Conservation (phyloP, 2,888 invertebrate species). For the Eledone cirrhosa region DNA sequence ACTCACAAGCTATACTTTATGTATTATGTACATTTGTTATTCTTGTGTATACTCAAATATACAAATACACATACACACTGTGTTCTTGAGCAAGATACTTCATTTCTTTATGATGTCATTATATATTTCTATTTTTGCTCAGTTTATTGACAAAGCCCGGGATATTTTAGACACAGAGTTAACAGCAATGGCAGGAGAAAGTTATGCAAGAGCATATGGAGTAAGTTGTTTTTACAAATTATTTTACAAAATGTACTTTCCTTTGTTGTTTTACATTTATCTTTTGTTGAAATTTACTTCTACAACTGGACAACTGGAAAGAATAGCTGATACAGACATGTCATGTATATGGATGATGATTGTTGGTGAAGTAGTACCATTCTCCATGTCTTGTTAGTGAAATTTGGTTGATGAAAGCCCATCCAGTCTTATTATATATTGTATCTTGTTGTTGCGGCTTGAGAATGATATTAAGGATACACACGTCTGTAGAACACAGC, state of each 20-base stretch:
- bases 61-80: neutral
- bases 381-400: too few species aligned
- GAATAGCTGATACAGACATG: too few species aligned
- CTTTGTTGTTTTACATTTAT: neutral
- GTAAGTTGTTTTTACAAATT: conserved; percentile 43
- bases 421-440: too few species aligned
- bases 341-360: too few species aligned
- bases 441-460: too few species aligned
- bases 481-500: too few species aligned
- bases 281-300: neutral
- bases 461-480: too few species aligned
- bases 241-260: neutral
- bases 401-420: too few species aligned
- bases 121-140: conserved; percentile 38
- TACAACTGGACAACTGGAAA: neutral
- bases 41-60: neutral
- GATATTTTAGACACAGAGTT: conserved; percentile 94
- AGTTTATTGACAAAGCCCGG: conserved; percentile 89
- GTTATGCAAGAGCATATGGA: conserved; percentile 66
- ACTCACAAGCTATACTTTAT: neutral
- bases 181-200: conserved; percentile 80
- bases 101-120: too few species aligned
- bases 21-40: neutral
- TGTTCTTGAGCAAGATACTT: too few species aligned
- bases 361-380: too few species aligned